A percentile compares a stretch with the other conserved stretches of the same genome.
Evolutionary conservation across 2,888 invertebrate genomes (phyloP).

Genomic region (Drosophila pseudotakahashii): DNA sequence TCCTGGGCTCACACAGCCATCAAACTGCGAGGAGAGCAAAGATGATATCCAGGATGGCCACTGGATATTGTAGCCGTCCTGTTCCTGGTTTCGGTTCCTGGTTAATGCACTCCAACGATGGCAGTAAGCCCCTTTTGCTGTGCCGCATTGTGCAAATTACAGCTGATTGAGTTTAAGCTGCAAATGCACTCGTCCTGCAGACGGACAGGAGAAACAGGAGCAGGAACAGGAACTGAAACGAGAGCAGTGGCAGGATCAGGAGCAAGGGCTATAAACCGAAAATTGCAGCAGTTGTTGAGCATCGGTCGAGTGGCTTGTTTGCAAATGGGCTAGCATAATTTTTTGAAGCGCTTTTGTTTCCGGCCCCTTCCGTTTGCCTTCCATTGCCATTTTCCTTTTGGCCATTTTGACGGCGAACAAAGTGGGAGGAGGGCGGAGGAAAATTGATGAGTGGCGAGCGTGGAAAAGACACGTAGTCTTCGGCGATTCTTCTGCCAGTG

Average conservation of each 20-base stretch:
- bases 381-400: background rate
- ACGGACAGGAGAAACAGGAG: constrained; percentile 17
- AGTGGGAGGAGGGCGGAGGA: background rate
- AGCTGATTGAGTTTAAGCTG: constrained; percentile 64
- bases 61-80: background rate
- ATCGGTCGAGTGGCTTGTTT: constrained; percentile 66
- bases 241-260: background rate
- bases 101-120: constrained; percentile 30
- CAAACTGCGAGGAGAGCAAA: constrained; percentile 31
- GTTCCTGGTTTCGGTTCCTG: constrained; percentile 13
- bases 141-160: constrained; percentile 64
- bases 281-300: constrained; percentile 44
- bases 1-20: constrained; percentile 24
- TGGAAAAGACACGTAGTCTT: constrained; percentile 50
- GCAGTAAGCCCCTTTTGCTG: constrained; percentile 43
- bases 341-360: constrained; percentile 48
- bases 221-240: background rate
- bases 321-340: constrained; percentile 76
- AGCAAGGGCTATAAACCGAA: constrained; percentile 28
- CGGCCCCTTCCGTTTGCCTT: constrained; percentile 8
- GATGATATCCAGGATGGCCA: constrained; percentile 38
- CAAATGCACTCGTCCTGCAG: constrained; percentile 50
- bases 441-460: constrained; percentile 68
- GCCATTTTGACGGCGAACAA: background rate
- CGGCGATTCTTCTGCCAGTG: constrained; percentile 56